Evolutionary conservation across 2,888 invertebrate species (phyloP).

Genomic region (Ptychoptera contaminata): DNA sequence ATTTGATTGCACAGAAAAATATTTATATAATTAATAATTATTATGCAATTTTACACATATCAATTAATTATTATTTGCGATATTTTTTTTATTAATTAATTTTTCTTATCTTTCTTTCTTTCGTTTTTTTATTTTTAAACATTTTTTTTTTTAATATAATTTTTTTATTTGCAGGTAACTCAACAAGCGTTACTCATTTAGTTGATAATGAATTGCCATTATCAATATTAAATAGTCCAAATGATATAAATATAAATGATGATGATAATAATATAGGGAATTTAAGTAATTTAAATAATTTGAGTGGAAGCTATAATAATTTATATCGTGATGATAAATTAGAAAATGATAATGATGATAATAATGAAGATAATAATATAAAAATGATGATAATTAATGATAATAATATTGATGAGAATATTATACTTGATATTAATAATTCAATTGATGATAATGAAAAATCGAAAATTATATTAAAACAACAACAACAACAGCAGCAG

Average conservation of each 20-base stretch:
- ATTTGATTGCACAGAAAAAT: too few relatives aligned
- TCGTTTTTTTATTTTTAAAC: too few relatives aligned
- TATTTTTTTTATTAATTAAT: too few relatives aligned
- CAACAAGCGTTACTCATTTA: conserved; percentile 48
- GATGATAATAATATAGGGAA: conserved; percentile 26
- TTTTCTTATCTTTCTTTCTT: too few relatives aligned
- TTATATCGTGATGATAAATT: conserved; percentile 25
- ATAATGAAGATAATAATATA: conserved; percentile 5
- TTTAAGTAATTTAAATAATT: conserved; percentile 17
- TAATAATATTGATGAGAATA: neutral
- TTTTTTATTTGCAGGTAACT: conserved; percentile 39
- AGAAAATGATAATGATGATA: conserved; percentile 16
- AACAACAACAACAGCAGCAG: conserved; percentile 8
- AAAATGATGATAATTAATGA: neutral
- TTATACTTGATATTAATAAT: conserved; percentile 1
- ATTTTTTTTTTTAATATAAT: neutral
- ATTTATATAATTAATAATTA: too few relatives aligned
- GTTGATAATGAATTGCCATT: conserved; percentile 47
- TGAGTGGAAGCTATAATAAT: conserved; percentile 29
- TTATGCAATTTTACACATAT: too few relatives aligned
- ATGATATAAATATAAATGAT: conserved; percentile 4
- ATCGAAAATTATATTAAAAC: neutral
- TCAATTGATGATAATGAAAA: conserved; percentile 2
- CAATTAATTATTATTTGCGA: too few relatives aligned
- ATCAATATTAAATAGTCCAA: conserved; percentile 31